Base-by-base conservation (phyloP, 2,888 invertebrate species). In the Embidobia sp. region DNA sequence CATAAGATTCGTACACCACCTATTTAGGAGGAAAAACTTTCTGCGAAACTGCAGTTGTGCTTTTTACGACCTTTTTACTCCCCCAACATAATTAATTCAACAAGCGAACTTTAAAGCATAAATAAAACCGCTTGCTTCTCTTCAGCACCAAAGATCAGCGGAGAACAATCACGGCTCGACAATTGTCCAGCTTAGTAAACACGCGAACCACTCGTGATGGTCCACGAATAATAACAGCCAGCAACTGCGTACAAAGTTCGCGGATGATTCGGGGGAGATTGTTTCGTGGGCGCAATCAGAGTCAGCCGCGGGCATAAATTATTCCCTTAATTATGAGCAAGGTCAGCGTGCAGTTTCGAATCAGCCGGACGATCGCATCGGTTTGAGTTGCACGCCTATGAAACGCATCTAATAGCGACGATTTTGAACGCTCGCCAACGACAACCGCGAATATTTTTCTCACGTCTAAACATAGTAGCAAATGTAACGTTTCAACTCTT, bases 391-490 rank as follows among this genome's bases (percentile, higher is more conserved):
- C 10, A 29, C 29, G 26, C 8, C 46, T 22, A 48, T 64, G 19
- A 55, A 57, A 57, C 19, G 3, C 18, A 26, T 27, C 29, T 46
- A 55, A 57, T 40, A 55, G 37, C 19, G 33, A 40, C 33, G 7
- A 2, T 51, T 67, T 66, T 55, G 67, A 67, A 48, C 31, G 27
- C 51, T n/a, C 29, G 42, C 51, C 51, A 51, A 42, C 31, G 15
- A 31, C 49, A 16, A 49, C 27, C 33, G 33, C 37, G 3, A 29
- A 15, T 37, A 16, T 64, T 51, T 29, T 42, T 51, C 31, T 64
- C 51, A 18, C 22, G 6, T 64, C 51, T 51, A 51, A 64, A 44
- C 51, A 51, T 42, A 64, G 31, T 19, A n/a, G 22, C 63, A 44
- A 44, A 22, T 44, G 44, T 18, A 11, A 44, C 11, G 3, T 26